Base-by-base conservation (phyloP, 2,113 vertebrate species). In the Meleagris gallopavo region DNA sequence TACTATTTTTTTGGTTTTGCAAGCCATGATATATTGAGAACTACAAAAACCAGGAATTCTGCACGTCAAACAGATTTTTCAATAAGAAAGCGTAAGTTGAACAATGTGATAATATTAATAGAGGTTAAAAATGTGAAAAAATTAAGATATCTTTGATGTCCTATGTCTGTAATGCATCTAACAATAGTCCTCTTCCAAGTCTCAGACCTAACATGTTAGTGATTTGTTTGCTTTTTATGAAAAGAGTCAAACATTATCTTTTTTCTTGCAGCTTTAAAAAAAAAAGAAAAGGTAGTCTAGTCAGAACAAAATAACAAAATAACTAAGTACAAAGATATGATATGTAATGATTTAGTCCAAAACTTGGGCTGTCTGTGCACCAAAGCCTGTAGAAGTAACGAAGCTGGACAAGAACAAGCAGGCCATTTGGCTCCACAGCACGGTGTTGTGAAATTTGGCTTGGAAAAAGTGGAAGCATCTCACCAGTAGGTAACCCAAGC, bases 371-470 rank as follows among this genome's bases (percentile, higher is more conserved):
- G 52, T 45, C 24, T 74, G 50, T 71, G 62, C 50, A 74, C 64
- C 34, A 32, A n/a, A 78, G 43, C 11, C 16, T 72, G 11, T 5
- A 41, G 0, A 6, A 77, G 48, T 61, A 43, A 36, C 18, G 66
- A 60, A 83, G 67, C 1, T 2, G 54, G 61, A 73, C 55, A 61
- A 79, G 84, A 88, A 74, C 50, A 43, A 89, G 81, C 81, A 79
- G 85, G 13, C 72, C 24, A 20, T 86, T 70, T 86, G 94, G 81
- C 66, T 89, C 84, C 71, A 62, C 30, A 25, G 72, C 40, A 7
- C 10, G 2, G 24, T 0, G 13, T 85, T 89, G 81, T 12, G 52
- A 83, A 89, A 91, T 57, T 70, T 52, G 65, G 17, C 21, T 25
- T 19, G 36, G 29, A 75, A 32, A 36, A 86, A 66, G 55, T 61